Evolutionary conservation across 2,888 invertebrate genomes (phyloP).

Genomic region (Proisotoma minuta): DNA sequence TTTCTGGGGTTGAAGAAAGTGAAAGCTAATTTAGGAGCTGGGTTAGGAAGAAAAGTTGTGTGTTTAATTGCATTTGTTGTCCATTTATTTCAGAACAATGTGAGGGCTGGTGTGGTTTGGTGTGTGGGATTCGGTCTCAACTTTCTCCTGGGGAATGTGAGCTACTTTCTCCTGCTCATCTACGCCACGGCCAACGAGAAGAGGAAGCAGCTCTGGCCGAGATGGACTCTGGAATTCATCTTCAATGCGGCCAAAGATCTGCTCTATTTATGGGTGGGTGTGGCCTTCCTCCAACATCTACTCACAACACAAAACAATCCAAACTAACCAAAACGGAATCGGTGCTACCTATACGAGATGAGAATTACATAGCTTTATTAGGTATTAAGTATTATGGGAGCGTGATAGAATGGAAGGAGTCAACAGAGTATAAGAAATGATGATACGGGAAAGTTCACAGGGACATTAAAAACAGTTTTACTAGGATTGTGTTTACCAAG

Average conservation of each 20-base stretch:
- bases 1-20: no score
- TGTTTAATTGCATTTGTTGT: constrained; percentile 13
- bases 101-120: constrained; percentile 32
- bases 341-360: no score
- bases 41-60: neutral
- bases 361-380: no score
- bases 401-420: no score
- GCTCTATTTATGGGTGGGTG: constrained; percentile 38
- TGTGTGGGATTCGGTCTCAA: constrained; percentile 35
- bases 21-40: no score
- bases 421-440: no score
- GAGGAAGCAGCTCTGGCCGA: constrained; percentile 31
- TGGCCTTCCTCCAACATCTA: constrained; percentile 38
- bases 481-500: no score
- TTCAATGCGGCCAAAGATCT: constrained; percentile 38
- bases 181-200: constrained; percentile 37
- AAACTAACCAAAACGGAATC: no score
- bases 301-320: no score
- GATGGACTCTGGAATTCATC: constrained; percentile 37
- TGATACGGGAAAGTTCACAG: no score
- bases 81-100: constrained; percentile 33
- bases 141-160: constrained; percentile 36
- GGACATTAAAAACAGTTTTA: no score
- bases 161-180: constrained; percentile 35
- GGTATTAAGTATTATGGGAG: no score